These are phyloP conservation scores for Troglohyphantes excavatus DNA, from an alignment of 2,888 invertebrate species.

Conservation along the genomic window DNA sequence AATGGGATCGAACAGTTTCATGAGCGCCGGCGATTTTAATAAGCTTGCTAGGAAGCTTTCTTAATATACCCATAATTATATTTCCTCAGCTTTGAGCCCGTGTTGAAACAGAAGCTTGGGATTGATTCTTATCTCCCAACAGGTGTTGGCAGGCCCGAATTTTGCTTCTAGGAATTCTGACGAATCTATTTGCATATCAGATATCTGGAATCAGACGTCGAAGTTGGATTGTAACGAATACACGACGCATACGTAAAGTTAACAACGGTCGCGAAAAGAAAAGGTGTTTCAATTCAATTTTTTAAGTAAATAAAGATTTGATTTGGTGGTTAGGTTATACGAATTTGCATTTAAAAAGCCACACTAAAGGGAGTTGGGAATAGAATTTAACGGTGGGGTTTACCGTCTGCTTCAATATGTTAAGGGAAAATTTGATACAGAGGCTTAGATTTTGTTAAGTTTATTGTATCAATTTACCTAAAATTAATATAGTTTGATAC, in stretches of 20 bases:
- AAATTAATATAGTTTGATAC: too few species aligned
- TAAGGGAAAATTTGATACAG: too few species aligned
- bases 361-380: too few species aligned
- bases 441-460: too few species aligned
- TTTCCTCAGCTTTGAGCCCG: slow-evolving; percentile 63
- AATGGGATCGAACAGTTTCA: slow-evolving; percentile 56
- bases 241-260: neutral
- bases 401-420: too few species aligned
- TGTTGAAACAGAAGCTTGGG: slow-evolving; percentile 73
- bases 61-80: slow-evolving; percentile 65
- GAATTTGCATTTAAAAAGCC: too few species aligned
- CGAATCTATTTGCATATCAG: slow-evolving; percentile 70
- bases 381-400: too few species aligned
- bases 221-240: slow-evolving; percentile 44
- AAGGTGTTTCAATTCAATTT: slow-evolving; percentile 3
- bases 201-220: slow-evolving; percentile 64
- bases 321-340: too few species aligned
- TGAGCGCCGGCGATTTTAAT: slow-evolving; percentile 33
- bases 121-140: slow-evolving; percentile 68
- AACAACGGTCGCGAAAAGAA: slow-evolving; percentile 23
- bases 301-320: neutral
- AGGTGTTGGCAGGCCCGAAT: slow-evolving; percentile 61
- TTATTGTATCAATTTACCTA: too few species aligned
- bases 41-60: slow-evolving; percentile 62
- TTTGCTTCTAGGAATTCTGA: slow-evolving; percentile 56